Conservation (phyloP, 30 jellyfish, hydroid and myxozoan genomes). For the Nemopilema nomurai region DNA sequence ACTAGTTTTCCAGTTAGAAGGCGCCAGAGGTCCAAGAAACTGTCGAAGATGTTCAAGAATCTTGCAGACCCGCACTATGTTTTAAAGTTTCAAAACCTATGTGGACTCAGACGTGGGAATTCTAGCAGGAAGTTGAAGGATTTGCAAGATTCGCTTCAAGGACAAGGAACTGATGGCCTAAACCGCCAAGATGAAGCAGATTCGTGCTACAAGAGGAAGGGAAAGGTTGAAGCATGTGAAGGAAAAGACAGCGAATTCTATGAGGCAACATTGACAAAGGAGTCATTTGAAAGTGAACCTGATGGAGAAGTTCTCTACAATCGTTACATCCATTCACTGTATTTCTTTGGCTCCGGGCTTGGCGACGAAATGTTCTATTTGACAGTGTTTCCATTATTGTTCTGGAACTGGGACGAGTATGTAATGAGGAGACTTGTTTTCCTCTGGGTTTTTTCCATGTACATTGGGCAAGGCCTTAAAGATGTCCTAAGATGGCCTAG, state of each 20-base stretch:
- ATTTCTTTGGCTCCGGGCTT: constrained; percentile 88
- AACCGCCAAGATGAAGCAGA: constrained; percentile 5
- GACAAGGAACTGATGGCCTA: constrained; percentile 54
- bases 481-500: constrained; percentile 97
- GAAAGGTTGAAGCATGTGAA: neutral
- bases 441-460: constrained; percentile 94
- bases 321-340: constrained; percentile 77
- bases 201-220: neutral
- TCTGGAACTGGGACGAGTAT: constrained; percentile 94
- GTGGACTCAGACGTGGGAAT: constrained; percentile 77
- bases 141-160: constrained; percentile 5
- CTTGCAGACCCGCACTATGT: constrained; percentile 83
- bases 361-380: constrained; percentile 91
- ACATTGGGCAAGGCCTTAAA: constrained; percentile 91
- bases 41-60: constrained; percentile 67
- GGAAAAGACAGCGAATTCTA: constrained; percentile 20
- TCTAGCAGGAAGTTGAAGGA: constrained; percentile 38
- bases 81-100: constrained; percentile 75
- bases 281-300: constrained; percentile 34
- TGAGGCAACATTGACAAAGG: constrained; percentile 37
- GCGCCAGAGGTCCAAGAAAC: neutral
- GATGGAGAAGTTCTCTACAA: constrained; percentile 82
- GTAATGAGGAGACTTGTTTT: constrained; percentile 80
- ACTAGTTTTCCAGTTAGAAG: neutral
- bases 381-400: constrained; percentile 87